Evolutionary conservation across 2,113 vertebrate genomes (phyloP).

Genomic region (Pimephales promelas): DNA sequence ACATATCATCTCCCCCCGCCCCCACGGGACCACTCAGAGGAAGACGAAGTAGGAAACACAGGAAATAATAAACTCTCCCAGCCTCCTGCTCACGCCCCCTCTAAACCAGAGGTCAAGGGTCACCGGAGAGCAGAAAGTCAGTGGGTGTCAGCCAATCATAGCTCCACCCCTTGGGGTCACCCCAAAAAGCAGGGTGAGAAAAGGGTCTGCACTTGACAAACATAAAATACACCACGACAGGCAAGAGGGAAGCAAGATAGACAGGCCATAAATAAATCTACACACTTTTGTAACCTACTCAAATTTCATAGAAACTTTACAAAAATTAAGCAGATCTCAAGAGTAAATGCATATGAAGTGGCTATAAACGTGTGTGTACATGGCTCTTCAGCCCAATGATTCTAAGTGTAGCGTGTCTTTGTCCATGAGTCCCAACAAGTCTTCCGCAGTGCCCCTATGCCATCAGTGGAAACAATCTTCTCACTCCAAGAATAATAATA

Average conservation of each 20-base stretch:
- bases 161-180: constrained; percentile 62
- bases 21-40: constrained; percentile 51
- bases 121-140: constrained; percentile 71
- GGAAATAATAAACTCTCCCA: constrained; percentile 96
- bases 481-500: constrained; percentile 56
- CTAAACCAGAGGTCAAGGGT: constrained; percentile 85
- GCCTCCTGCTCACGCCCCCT: constrained; percentile 79
- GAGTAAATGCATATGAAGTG: constrained; percentile 6
- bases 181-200: constrained; percentile 16
- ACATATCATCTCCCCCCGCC: constrained; percentile 28
- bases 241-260: neutral
- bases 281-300: neutral
- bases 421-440: constrained; percentile 70
- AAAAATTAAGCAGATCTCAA: neutral
- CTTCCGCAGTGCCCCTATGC: constrained; percentile 63
- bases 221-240: neutral
- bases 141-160: constrained; percentile 67
- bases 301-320: neutral
- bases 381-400: constrained; percentile 58
- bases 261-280: neutral
- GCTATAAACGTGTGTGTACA: constrained; percentile 1
- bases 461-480: constrained; percentile 70
- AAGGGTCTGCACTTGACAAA: constrained; percentile 2
- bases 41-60: constrained; percentile 81
- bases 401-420: constrained; percentile 60